phyloP scores from a whole-genome alignment of 2,797 vertebrate genomes.

The Aldrovandia affinis region DNA sequence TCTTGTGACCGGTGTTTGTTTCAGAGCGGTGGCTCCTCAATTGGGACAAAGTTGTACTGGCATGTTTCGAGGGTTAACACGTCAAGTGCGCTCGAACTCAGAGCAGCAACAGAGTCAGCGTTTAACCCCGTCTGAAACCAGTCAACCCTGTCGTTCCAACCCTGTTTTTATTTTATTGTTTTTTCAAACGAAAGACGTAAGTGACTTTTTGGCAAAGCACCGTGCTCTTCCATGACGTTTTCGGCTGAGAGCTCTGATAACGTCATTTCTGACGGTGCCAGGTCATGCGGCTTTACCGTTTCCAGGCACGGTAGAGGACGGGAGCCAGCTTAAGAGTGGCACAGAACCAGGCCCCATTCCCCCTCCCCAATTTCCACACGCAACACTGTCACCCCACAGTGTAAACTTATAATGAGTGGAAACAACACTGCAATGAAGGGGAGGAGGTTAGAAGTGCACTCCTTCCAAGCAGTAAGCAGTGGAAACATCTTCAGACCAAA shows the following conservation, averaged over 20 bases:
- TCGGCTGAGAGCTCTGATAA: neutral
- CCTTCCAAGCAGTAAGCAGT: neutral
- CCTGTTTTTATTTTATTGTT: neutral
- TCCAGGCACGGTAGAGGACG: neutral
- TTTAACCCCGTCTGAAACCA: neutral
- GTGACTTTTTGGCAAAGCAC: neutral
- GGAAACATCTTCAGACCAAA: neutral
- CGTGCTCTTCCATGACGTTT: constrained; percentile 5
- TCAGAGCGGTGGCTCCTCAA: neutral
- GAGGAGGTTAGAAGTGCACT: neutral
- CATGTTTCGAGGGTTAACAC: too few relatives aligned
- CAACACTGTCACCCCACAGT: neutral
- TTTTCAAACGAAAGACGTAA: neutral
- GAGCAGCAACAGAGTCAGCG: neutral
- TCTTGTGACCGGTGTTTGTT: neutral
- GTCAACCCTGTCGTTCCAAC: neutral
- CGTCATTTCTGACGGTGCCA: neutral
- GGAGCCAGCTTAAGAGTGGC: neutral
- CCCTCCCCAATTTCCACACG: neutral
- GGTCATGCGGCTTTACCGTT: neutral
- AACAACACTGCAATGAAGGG: too few relatives aligned
- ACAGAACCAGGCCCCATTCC: neutral
- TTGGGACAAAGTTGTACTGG: neutral
- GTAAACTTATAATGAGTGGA: neutral
- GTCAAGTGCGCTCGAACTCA: neutral